A percentile compares a stretch with the other conserved stretches of the same genome.
These are phyloP conservation scores for Bathybates hornii DNA, from an alignment of 2,113 vertebrate genomes.

Conservation along the genomic window DNA sequence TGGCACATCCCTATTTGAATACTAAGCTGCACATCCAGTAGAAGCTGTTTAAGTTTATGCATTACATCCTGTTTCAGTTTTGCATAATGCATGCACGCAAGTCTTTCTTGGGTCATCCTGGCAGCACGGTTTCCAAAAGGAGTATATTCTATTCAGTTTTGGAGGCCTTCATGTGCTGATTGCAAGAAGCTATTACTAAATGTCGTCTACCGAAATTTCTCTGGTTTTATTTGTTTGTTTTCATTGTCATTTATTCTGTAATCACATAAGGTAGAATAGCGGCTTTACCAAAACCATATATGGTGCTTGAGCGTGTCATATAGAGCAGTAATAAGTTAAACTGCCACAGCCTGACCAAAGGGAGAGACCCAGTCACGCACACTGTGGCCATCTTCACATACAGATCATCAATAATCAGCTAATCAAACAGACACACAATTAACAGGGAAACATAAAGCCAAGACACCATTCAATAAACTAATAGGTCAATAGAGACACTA, in stretches of 20 bases:
- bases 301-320: neutral
- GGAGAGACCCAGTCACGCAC: neutral
- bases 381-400: neutral
- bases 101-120: neutral
- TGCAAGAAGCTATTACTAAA: neutral
- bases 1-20: neutral
- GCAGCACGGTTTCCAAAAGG: neutral
- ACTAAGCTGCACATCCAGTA: neutral
- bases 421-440: slow-evolving; percentile 28
- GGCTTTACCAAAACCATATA: neutral
- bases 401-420: slow-evolving; percentile 17
- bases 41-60: neutral
- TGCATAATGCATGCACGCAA: neutral
- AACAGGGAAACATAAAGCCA: slow-evolving; percentile 11
- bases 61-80: neutral
- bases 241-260: neutral
- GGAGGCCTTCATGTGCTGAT: neutral
- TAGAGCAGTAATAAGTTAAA: neutral
- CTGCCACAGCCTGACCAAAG: neutral
- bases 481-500: neutral
- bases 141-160: neutral
- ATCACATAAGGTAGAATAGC: neutral
- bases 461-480: slow-evolving; percentile 10
- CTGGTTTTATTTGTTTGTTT: neutral
- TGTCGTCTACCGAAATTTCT: neutral